Base-by-base conservation (phyloP, 2,113 vertebrate genomes). In the Sardina pilchardus region DNA sequence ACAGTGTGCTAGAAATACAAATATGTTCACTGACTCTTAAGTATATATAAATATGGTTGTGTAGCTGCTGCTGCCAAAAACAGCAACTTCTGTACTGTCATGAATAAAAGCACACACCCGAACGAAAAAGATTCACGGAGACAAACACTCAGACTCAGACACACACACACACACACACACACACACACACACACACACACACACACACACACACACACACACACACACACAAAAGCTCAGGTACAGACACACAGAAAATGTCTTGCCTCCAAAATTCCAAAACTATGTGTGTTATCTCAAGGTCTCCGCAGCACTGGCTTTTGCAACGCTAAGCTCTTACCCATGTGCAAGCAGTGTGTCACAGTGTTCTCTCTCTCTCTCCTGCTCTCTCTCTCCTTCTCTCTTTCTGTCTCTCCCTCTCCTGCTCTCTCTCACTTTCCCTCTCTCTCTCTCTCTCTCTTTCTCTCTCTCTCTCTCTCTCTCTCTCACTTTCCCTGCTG, bases 31-130 rank as follows among this genome's bases (percentile, higher is more conserved):
- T 78, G 71, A 78, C 34, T 78, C 71, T 36, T 78, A 78, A 78
- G 71, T 36, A 78, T 78, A 78, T 78, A 78, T 78, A 78, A 34
- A 78, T 78, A 78, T 78, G 71, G 71, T 34, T 78, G 71, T 36
- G 30, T 36, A 59, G 21, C 53, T 78, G 71, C 63, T 71, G 63
- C 34, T 17, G 71, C 71, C 71, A 78, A 78, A 78, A 78, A 30
- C 26, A 78, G 71, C 71, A 78, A 34, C 71, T 39, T 78, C 10
- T 67, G 63, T 78, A 78, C 10, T 78, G 71, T 78, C 71, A 36
- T 78, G 71, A 78, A 78, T 78, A 78, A 78, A 36, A 78, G 71
- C 30, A 78, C 71, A 67, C 63, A 78, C 34, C 34, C 4, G 71
- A 36, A 14, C 14, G 34, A 78, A 78, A 78, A 78, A 36, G 34